phyloP scores from a whole-genome alignment of 2,113 vertebrate genomes.

The Sapajus apella region DNA sequence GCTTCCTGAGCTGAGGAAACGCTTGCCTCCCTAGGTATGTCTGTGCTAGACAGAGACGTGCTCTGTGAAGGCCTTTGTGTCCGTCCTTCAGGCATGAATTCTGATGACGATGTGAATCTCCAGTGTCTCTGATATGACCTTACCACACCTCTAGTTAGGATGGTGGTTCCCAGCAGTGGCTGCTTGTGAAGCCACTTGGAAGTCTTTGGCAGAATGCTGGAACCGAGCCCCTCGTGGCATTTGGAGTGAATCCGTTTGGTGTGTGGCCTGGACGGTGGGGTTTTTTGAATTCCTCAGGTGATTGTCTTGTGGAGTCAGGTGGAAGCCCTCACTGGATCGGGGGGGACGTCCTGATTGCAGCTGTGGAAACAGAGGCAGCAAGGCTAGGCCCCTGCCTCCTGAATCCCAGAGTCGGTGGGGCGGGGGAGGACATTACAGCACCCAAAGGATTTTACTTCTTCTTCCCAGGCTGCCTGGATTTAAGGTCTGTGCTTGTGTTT shows the following conservation, averaged over 20 bases:
- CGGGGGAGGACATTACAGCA: rapidly evolving
- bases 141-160: too few species aligned
- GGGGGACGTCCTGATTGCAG: background rate
- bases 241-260: rapidly evolving
- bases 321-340: background rate
- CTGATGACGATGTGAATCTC: rapidly evolving
- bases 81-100: rapidly evolving
- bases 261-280: background rate
- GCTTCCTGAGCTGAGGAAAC: background rate
- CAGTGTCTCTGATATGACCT: background rate
- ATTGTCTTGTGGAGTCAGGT: rapidly evolving
- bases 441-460: rapidly evolving
- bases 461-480: rapidly evolving
- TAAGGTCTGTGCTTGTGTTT: rapidly evolving
- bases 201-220: rapidly evolving
- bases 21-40: rapidly evolving
- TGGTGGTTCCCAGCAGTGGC: rapidly evolving
- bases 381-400: rapidly evolving
- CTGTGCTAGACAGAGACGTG: rapidly evolving
- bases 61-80: rapidly evolving
- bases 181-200: too few species aligned
- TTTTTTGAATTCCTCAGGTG: rapidly evolving
- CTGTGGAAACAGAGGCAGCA: background rate
- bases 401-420: rapidly evolving
- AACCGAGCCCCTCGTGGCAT: rapidly evolving